Conservation (phyloP, 2,888 invertebrate genomes). For the Mesorhabditis spiculigera region DNA sequence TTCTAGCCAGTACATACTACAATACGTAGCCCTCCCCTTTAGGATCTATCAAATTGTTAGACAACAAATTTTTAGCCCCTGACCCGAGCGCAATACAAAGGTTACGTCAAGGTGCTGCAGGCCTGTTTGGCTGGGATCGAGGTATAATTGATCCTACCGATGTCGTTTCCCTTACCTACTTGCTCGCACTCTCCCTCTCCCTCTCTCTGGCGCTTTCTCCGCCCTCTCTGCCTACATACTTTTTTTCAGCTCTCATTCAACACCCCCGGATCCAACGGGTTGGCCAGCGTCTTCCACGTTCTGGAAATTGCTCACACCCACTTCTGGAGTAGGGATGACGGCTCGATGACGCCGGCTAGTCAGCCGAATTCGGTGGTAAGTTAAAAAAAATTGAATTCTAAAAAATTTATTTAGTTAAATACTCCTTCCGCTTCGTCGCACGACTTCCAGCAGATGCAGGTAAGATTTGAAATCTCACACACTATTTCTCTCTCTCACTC, state of each 20-base stretch:
- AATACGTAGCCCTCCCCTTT: too few relatives aligned
- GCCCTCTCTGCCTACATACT: too few relatives aligned
- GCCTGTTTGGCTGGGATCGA: conserved; percentile 86
- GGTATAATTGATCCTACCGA: too few relatives aligned
- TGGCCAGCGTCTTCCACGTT: conserved; percentile 88
- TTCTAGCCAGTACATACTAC: too few relatives aligned
- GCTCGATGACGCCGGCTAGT: conserved; percentile 26
- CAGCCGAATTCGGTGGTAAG: conserved; percentile 4
- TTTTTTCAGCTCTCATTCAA: conserved; percentile 41
- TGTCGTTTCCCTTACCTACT: too few relatives aligned
- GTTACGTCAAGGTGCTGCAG: conserved; percentile 86
- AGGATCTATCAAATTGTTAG: too few relatives aligned
- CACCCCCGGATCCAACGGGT: conserved; percentile 83
- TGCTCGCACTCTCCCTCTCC: too few relatives aligned
- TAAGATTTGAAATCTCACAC: too few relatives aligned
- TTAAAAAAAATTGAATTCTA: background rate
- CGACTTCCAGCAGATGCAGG: conserved; percentile 21
- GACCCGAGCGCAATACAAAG: conserved; percentile 87
- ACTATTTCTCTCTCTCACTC: too few relatives aligned
- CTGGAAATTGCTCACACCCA: conserved; percentile 98
- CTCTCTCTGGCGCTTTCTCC: too few relatives aligned
- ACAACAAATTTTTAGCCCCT: conserved; percentile 74
- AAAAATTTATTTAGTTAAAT: conserved; percentile 17
- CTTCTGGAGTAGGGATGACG: conserved; percentile 68
- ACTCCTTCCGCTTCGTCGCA: conserved; percentile 42